Conservation (phyloP, 2,888 invertebrate genomes). For the Epistrophe eligans region DNA sequence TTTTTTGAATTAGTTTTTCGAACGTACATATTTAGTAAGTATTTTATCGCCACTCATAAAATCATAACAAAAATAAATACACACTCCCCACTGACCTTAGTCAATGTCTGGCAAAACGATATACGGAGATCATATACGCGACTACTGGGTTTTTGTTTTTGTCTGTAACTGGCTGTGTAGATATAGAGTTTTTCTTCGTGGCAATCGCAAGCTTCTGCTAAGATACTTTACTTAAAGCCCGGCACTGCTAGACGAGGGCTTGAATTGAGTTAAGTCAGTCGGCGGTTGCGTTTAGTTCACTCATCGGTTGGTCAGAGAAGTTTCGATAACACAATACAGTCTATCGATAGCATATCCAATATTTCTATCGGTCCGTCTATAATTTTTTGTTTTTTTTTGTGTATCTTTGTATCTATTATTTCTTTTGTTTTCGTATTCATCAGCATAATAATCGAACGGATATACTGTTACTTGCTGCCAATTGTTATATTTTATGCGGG, state of each 20-base stretch:
- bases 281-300: slow-evolving; percentile 54
- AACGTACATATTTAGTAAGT: slow-evolving; percentile 18
- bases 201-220: slow-evolving; percentile 15
- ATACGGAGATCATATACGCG: background rate
- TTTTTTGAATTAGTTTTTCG: slow-evolving; percentile 11
- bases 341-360: slow-evolving; percentile 4
- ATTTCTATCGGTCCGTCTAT: background rate
- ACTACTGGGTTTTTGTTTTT: slow-evolving; percentile 2
- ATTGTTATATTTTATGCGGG: slow-evolving; percentile 50
- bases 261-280: slow-evolving; percentile 58
- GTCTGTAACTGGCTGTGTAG: slow-evolving; percentile 2
- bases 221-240: slow-evolving; percentile 55
- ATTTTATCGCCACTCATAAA: background rate
- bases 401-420: slow-evolving; percentile 14
- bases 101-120: slow-evolving; percentile 54
- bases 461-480: slow-evolving; percentile 22
- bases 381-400: background rate
- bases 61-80: slow-evolving; percentile 8
- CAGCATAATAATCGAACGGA: background rate
- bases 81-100: slow-evolving; percentile 66
- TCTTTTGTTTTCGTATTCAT: background rate
- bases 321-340: slow-evolving; percentile 23
- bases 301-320: slow-evolving; percentile 63
- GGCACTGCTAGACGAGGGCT: slow-evolving; percentile 58
- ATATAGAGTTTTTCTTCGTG: slow-evolving; percentile 7